Evolutionary conservation across 2,113 vertebrate genomes (phyloP).

Genomic region (Lophius piscatorius): DNA sequence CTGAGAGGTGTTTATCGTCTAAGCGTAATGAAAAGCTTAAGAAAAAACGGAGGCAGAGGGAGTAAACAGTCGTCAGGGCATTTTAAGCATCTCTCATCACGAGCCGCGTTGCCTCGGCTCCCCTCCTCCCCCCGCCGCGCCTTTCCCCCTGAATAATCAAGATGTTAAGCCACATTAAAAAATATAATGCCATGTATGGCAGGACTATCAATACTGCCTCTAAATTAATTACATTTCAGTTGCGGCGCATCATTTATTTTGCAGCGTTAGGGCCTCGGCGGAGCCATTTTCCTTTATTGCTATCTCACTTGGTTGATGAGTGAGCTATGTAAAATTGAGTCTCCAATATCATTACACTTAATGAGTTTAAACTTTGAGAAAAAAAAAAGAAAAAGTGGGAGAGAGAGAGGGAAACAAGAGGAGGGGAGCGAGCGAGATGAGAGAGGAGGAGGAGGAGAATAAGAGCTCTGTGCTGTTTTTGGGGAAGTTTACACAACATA

Average conservation of each 20-base stretch:
- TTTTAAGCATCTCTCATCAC: conserved; percentile 76
- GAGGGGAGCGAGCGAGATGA: conserved; percentile 42
- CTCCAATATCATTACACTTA: conserved; percentile 95
- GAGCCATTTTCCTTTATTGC: conserved; percentile 99
- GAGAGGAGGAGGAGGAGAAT: conserved; percentile 39
- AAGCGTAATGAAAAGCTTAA: conserved; percentile 80
- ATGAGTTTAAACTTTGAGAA: conserved; percentile 93
- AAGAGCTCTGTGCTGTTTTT: conserved; percentile 54
- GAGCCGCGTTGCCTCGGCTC: conserved; percentile 60
- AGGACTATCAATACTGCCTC: conserved; percentile 99
- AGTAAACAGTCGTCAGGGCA: conserved; percentile 74
- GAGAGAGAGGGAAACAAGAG: conserved; percentile 43
- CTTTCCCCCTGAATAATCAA: conserved; percentile 84
- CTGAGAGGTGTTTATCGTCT: conserved; percentile 69
- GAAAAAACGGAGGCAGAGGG: conserved; percentile 72
- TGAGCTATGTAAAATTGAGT: conserved; percentile 95
- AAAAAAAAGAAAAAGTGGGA: conserved; percentile 28
- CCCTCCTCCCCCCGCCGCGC: conserved; percentile 34
- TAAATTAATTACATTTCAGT: conserved; percentile 99
- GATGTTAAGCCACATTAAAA: conserved; percentile 98
- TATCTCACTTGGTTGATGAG: conserved; percentile 94
- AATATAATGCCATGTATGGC: conserved; percentile 96
- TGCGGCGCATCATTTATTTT: conserved; percentile 99
- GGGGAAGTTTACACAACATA: conserved; percentile 64
- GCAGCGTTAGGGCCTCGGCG: conserved; percentile 93